Evolutionary conservation across 2,888 invertebrate genomes (phyloP).

Genomic region (Leptopterna dolabrata): DNA sequence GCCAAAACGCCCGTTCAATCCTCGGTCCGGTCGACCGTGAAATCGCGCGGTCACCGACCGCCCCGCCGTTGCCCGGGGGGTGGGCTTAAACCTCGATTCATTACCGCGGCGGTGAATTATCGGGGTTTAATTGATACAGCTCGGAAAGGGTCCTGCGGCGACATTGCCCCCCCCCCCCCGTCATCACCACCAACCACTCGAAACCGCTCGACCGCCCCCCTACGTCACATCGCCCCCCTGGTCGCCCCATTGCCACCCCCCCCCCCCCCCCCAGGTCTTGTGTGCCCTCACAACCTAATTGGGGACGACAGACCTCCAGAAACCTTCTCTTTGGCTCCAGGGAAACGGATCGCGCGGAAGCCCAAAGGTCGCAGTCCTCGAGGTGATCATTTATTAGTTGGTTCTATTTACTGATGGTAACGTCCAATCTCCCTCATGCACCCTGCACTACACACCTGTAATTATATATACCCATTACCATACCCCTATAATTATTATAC

Average conservation of each 20-base stretch:
- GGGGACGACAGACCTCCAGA: neutral
- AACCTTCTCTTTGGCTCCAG: neutral
- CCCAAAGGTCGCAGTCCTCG: too few relatives aligned
- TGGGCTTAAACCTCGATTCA: constrained; percentile 24
- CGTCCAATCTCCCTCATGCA: too few relatives aligned
- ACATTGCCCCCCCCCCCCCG: neutral
- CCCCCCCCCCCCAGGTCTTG: neutral
- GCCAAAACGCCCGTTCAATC: neutral
- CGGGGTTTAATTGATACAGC: constrained; percentile 40
- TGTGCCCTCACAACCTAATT: neutral
- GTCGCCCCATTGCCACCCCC: neutral
- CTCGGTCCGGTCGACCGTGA: neutral
- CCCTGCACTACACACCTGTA: too few relatives aligned
- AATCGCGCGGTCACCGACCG: neutral
- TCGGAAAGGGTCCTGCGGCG: constrained; percentile 1
- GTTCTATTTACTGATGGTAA: too few relatives aligned
- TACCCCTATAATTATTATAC: too few relatives aligned
- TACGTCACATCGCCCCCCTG: neutral
- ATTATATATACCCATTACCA: too few relatives aligned
- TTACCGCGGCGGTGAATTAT: constrained; percentile 45
- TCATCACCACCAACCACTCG: neutral
- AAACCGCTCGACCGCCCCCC: neutral
- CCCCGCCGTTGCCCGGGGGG: neutral
- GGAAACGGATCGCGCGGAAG: too few relatives aligned
- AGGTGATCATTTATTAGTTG: too few relatives aligned